Base-by-base conservation (phyloP, 2,888 invertebrate species). In the Hypercompe scribonia region DNA sequence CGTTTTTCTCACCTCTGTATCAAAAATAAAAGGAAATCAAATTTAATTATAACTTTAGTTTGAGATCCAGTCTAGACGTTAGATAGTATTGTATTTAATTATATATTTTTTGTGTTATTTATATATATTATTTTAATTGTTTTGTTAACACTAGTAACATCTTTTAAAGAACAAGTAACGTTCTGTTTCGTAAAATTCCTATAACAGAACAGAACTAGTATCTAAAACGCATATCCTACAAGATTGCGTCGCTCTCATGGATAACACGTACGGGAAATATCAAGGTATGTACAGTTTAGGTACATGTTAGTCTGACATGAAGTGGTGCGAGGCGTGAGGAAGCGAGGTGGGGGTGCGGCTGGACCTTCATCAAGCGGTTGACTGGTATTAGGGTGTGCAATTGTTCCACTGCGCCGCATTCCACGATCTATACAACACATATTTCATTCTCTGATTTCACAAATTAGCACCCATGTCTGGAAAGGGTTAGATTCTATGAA, bases 281-380 rank as follows among this genome's bases (percentile, higher is more conserved):
- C 75, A 78, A 84, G 84, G 79, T 80, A 78, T 77, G 71, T 76
- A 61, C 69, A 72, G 73, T 72, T 77, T 84, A 78, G 80, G 87
- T 83, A 73, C 75, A 78, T 78, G 82, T 75, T 80, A 78, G 84
- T 81, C 86, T 86, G 90, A 87, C 87, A 87, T 89, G 84, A 86
- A 85, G 84, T 73, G 84, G 84, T 71, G 81, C 83, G 86, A 82
- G 81, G 78, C 80, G 81, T 79, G 77, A 68, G 69, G 72, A 42
- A 70, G 71, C 58, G 74, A 68, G 84, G 79, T 82, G 78, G 86
- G 79, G 82, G 81, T 81, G 79, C 82, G 84, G 84, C 85, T 84
- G 92, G 90, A 95, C 95, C 95, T 94, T 93, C 94, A 94, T 95
- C 95, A 95, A 95, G 92, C 92, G 92, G 91, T 91, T 95, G 95